Base-by-base conservation (phyloP, 53 echinoderm and acorn worm genomes). In the Actinopyga echinites region DNA sequence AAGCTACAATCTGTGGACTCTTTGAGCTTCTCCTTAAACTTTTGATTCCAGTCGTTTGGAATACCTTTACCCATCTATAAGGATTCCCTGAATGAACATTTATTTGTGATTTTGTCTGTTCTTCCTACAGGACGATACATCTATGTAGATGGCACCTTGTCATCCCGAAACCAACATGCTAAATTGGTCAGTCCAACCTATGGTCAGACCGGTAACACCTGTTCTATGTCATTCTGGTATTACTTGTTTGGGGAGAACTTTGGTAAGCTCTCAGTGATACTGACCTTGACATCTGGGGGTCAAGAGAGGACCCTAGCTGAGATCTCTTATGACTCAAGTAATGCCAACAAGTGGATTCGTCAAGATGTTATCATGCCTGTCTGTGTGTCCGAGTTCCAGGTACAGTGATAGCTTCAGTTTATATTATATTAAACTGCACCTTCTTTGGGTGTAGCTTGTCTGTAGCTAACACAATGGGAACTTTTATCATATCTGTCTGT, bases 361-460 rank as follows among this genome's bases (percentile, higher is more conserved):
- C 86, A 88, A 29, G 86, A 86, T 34, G 83, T 92, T 9, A 40
- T 43, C 35, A 83, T 95, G 8, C 88, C 90, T 22, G 49, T 86
- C 24, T 95, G 95, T 84, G 80, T 90, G 21, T 43, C 78, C 5
- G 89, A 95, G 45, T 95, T 95, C 86, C 90, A 95, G 92, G 95
- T 95, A 74, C 28, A n/a, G n/a, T n/a, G n/a, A n/a, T n/a, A n/a
- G n/a, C n/a, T n/a, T n/a, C n/a, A n/a, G n/a, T n/a, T n/a, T n/a
- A n/a, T n/a, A n/a, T n/a, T n/a, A n/a, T n/a, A n/a, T n/a, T n/a
- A n/a, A n/a, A n/a, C n/a, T n/a, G n/a, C n/a, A n/a, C n/a, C n/a
- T n/a, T n/a, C n/a, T n/a, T n/a, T n/a, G n/a, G n/a, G n/a, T n/a
- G n/a, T n/a, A n/a, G n/a, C n/a, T n/a, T n/a, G n/a, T n/a, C n/a